These are phyloP conservation scores for Protonemura montana DNA, from an alignment of 2,888 invertebrate species.

Conservation along the genomic window DNA sequence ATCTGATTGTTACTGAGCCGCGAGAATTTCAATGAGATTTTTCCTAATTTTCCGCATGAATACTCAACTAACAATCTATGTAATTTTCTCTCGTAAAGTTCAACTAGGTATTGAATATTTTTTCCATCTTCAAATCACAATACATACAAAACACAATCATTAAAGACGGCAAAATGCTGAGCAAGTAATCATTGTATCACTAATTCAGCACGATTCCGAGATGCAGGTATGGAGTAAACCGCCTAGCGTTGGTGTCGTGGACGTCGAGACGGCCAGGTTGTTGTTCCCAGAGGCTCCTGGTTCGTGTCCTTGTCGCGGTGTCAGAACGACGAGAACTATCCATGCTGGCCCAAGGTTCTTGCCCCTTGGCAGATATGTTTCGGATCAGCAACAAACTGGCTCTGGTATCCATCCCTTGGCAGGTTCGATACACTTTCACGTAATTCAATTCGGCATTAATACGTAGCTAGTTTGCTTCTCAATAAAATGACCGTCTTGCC, in stretches of 20 bases:
- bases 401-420: too few relatives aligned
- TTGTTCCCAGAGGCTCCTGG: constrained; percentile 30
- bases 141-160: constrained; percentile 17
- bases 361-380: too few relatives aligned
- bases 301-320: constrained; percentile 28
- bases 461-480: too few relatives aligned
- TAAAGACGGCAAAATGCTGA: not conserved
- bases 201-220: not conserved
- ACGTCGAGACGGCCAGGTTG: not conserved
- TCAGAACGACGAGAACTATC: not conserved
- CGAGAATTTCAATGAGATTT: constrained; percentile 9
- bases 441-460: too few relatives aligned
- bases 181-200: not conserved
- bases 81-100: not conserved
- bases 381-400: too few relatives aligned
- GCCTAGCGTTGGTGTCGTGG: not conserved
- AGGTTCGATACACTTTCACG: too few relatives aligned
- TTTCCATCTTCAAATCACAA: constrained; percentile 5
- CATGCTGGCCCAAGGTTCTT: too few relatives aligned
- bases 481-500: too few relatives aligned
- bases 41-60: constrained; percentile 15
- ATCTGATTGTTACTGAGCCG: not conserved
- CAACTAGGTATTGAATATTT: constrained; percentile 12
- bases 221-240: not conserved
- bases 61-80: constrained; percentile 24